Conservation (phyloP, 1,140 invertebrate genomes). For the Leptonema lineaticorne region DNA sequence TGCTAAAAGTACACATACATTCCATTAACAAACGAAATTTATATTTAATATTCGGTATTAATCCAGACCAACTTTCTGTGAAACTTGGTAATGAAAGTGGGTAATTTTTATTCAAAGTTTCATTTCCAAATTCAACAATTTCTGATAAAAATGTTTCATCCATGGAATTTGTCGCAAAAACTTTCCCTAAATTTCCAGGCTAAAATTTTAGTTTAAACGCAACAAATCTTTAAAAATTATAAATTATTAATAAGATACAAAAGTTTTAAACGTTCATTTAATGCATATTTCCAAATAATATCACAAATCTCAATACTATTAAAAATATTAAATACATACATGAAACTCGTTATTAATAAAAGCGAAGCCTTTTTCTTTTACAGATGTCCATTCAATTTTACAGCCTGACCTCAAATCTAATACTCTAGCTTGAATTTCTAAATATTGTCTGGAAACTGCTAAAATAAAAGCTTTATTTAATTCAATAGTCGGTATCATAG, state of each 20-base stretch:
- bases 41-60: conserved; percentile 27
- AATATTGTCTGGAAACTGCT: conserved; percentile 18
- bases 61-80: conserved; percentile 21
- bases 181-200: conserved; percentile 30
- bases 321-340: too few relatives aligned
- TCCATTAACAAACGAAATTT: conserved; percentile 31
- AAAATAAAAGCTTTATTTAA: conserved; percentile 13
- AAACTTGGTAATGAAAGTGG: conserved; percentile 29
- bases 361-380: conserved; percentile 27
- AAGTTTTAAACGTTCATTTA: too few relatives aligned
- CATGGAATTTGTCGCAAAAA: conserved; percentile 29
- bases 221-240: not conserved
- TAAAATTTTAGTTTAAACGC: conserved; percentile 7
- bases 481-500: conserved; percentile 36
- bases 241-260: not conserved
- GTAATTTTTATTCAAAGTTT: conserved; percentile 29
- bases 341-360: conserved; percentile 12
- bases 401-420: conserved; percentile 33
- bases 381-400: conserved; percentile 28
- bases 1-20: conserved; percentile 28
- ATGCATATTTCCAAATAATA: not conserved
- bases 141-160: conserved; percentile 40
- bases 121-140: conserved; percentile 37
- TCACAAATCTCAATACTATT: too few relatives aligned
- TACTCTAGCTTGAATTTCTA: conserved; percentile 36